Evolutionary conservation across 2,113 vertebrate species (phyloP), one percentile per base, ranked within the genome.

Genomic region (Melanerpes aurifrons): DNA sequence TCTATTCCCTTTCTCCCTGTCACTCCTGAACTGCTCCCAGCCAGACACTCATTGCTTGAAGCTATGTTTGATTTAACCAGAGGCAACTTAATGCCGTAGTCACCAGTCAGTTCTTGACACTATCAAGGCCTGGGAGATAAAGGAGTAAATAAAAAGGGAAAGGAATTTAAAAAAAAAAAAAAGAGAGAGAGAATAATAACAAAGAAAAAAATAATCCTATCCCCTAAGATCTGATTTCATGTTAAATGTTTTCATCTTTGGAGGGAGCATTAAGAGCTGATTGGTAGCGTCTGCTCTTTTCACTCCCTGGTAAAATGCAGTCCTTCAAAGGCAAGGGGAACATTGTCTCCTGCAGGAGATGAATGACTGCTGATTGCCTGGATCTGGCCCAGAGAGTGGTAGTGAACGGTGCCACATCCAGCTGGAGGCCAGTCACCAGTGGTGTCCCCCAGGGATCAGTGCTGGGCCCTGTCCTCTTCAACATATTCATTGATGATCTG

Each of bases 71-170:
- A 90, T 92, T 94, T 89, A 86, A 92, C 79, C 87, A 78, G 82
- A 83, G 92, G 85, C 93, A 93, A 81, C 90, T 81, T 45, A 59
- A 48, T 63, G 7, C 69, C 1, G 0, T 48, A 86, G 82, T 68
- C 70, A 78, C 92, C 94, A 84, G 40, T 93, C 94, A 83, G 66
- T 22, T 81, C 92, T 84, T 86, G 87, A 84, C 86, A 86, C 75
- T 69, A 70, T 93, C 85, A 92, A 88, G 87, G 85, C 79, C 82
- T 75, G 59, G 56, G 53, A 95, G 87, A 94, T 92, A 94, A 96
- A 96, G 67, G 63, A 70, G 24, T 0, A 5, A 95, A 94, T 92
- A 87, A 78, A 93, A 89, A 95, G 57, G 50, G 56, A 87, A 61
- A 11, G 9, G 63, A 87, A 87, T 57, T 9, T 72, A 84, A 35